phyloP scores from a whole-genome alignment of 2,113 vertebrate species.

The Prolemur simus region DNA sequence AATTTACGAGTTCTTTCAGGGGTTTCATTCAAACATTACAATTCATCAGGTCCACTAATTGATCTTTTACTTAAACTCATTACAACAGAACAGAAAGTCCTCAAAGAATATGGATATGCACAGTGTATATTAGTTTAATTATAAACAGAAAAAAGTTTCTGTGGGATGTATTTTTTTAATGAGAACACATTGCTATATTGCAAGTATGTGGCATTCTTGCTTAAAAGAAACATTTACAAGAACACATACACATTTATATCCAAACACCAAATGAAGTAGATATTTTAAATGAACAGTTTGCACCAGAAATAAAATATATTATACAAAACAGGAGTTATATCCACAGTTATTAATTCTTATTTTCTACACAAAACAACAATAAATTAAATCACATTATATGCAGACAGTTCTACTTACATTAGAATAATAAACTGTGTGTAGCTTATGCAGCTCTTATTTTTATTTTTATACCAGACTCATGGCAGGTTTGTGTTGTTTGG shows the following conservation, averaged over 20 bases:
- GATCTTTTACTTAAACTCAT: neutral
- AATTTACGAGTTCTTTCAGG: neutral
- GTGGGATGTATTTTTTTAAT: constrained; percentile 86
- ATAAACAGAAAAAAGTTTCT: constrained; percentile 48
- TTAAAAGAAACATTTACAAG: constrained; percentile 85
- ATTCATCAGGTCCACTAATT: neutral
- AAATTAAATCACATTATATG: constrained; percentile 96
- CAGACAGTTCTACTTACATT: constrained; percentile 93
- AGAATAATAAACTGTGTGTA: constrained; percentile 83
- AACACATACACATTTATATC: constrained; percentile 84
- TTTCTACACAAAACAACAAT: constrained; percentile 90
- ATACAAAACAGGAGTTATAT: constrained; percentile 87
- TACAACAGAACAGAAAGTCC: neutral
- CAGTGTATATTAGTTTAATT: neutral
- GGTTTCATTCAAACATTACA: neutral
- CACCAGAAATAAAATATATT: constrained; percentile 86
- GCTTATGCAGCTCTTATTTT: constrained; percentile 73
- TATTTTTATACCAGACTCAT: constrained; percentile 60
- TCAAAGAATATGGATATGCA: neutral
- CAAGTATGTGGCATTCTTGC: constrained; percentile 83
- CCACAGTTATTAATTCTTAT: constrained; percentile 86
- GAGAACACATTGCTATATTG: constrained; percentile 85
- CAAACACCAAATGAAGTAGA: constrained; percentile 81
- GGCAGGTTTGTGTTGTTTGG: constrained; percentile 57
- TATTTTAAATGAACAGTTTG: constrained; percentile 80